Conservation (phyloP, 2,888 invertebrate genomes). For the Drosophila longiperda region DNA sequence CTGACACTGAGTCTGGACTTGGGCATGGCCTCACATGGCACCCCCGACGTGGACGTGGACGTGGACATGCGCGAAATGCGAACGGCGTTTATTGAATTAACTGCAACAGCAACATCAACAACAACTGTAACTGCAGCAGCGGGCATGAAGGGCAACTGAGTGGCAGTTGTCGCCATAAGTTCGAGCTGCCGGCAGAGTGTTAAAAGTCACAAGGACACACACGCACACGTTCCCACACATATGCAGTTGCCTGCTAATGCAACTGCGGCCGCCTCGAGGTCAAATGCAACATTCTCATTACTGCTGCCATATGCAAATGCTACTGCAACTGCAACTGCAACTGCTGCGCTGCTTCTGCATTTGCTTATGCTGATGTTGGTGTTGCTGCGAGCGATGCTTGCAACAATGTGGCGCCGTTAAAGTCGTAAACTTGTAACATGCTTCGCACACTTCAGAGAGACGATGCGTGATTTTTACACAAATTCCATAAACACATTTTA, state of each 20-base stretch:
- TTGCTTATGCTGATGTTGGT: constrained; percentile 6
- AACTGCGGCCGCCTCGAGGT: constrained; percentile 40
- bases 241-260: constrained; percentile 36
- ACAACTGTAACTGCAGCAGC: constrained; percentile 12
- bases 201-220: constrained; percentile 80
- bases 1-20: constrained; percentile 45
- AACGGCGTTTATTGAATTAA: constrained; percentile 74
- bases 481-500: constrained; percentile 29
- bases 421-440: constrained; percentile 61
- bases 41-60: constrained; percentile 13
- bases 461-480: constrained; percentile 73
- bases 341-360: background rate
- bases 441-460: constrained; percentile 45
- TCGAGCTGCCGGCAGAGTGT: constrained; percentile 55
- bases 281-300: constrained; percentile 53
- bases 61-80: constrained; percentile 66
- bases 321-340: constrained; percentile 9
- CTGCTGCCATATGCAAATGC: constrained; percentile 42
- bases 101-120: constrained; percentile 25
- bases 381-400: constrained; percentile 19
- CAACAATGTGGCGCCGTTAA: constrained; percentile 73
- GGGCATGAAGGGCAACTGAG: constrained; percentile 1
- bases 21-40: constrained; percentile 33
- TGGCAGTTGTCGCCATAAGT: constrained; percentile 64
- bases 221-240: constrained; percentile 31